Evolutionary conservation across 2,113 vertebrate species (phyloP).

Genomic region (Aepyceros melampus): DNA sequence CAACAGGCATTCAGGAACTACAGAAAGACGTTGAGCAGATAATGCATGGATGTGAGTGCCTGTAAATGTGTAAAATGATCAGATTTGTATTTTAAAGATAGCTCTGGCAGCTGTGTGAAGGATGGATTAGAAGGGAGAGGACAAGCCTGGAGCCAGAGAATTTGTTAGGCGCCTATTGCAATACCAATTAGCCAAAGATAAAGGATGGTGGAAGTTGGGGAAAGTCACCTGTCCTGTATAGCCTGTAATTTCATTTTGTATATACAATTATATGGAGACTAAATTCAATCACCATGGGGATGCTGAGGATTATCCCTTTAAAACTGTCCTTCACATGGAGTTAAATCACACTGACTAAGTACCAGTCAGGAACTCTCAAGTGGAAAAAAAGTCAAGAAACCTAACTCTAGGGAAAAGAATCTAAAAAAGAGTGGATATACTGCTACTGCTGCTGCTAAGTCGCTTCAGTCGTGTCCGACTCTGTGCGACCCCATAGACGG

Average conservation of each 20-base stretch:
- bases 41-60: background rate
- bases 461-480: no score
- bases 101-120: background rate
- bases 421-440: background rate
- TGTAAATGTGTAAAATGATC: background rate
- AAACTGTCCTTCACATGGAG: background rate
- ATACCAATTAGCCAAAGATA: conserved; percentile 14
- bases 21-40: background rate
- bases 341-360: background rate
- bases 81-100: conserved; percentile 21
- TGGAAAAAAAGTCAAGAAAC: background rate
- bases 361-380: background rate
- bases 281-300: background rate
- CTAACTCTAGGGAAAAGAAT: background rate
- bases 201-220: background rate
- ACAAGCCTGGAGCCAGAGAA: background rate
- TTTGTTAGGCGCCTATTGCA: background rate
- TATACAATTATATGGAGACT: conserved; percentile 17
- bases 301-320: background rate
- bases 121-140: background rate
- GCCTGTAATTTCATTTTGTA: conserved; percentile 19
- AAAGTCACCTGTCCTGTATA: background rate
- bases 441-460: no score
- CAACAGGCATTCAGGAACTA: background rate
- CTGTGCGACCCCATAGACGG: no score